Evolutionary conservation across 2,113 vertebrate species (phyloP), one percentile per base, ranked within the genome.

Genomic region (Monarcha castaneiventris): DNA sequence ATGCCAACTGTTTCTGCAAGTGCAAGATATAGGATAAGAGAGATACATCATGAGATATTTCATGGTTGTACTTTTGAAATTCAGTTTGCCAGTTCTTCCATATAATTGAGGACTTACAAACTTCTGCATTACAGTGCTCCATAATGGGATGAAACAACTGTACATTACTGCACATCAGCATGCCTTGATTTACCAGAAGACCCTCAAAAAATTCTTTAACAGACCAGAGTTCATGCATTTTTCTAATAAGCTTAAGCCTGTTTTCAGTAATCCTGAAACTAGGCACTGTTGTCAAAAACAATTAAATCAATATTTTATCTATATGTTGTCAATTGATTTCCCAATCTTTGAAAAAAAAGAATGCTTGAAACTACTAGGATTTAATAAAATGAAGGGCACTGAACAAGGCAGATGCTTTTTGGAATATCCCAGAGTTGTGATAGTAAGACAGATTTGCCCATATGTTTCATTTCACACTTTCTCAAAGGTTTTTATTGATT

Each of bases 381-480:
- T 94, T 95, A 90, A 69, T 83, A 85, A 93, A 92, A 54, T 51
- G 51, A 80, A 69, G 75, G 81, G 33, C 59, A 86, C 23, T 77
- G 48, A 59, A 69, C 32, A 58, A 74, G 79, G 21, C 78, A 96
- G 78, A 91, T 88, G 82, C 89, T 86, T 95, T 91, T 81, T 91
- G 58, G 71, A 94, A 87, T 91, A 95, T 90, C 63, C 68, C 25
- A 55, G 73, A 89, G 44, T 13, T 93, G 80, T 94, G 84, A 87
- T 71, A 84, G 35, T 84, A 26, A 89, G 69, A 63, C 56, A 89
- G 78, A 91, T 91, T 93, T 91, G 51, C 51, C 82, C 90, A 91
- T 94, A 96, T 96, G 93, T 39, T 96, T 84, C 9, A 77, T 94
- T 95, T 96, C 94, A 91, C 87, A 87, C 90, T 93, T 95, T 74